Evolutionary conservation across 2,113 vertebrate genomes (phyloP), one percentile per base, ranked within the genome.

Genomic region (Onychostruthus taczanowskii): DNA sequence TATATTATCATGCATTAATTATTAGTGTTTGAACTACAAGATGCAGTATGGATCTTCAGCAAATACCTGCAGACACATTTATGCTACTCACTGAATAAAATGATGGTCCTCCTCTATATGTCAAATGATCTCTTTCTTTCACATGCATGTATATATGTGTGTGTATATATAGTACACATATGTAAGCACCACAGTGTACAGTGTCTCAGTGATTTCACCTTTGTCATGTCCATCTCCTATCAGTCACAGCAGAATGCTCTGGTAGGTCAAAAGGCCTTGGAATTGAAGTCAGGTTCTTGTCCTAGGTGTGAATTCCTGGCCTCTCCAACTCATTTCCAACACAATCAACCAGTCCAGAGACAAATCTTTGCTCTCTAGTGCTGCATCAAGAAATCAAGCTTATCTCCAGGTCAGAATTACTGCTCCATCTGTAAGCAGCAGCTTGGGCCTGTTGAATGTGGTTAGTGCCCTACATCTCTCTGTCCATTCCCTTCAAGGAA

Each of bases 291-390:
- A 46, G 24, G 4, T 35, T 61, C 53, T 55, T 43, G 16, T 11
- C 31, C 44, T 50, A 5, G 10, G 11, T 37, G 33, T 49, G 52
- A 85, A 64, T 58, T 46, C n/a, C 49, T 30, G 41, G 14, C 12
- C 26, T 68, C 13, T 33, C 10, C 0, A 0, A 24, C 19, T 26
- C 21, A 16, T 22, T 89, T 78, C 33, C 30, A 47, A 16, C 43
- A 67, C 6, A 84, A 53, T 4, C 37, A 63, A 2, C 3, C 9
- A 5, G 8, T 21, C 46, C 44, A 31, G 52, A 55, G 15, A 17
- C 16, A 35, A 68, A 3, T 9, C 7, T 52, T 46, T 0, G 0
- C 20, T 87, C 3, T 1, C 19, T 62, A 28, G 7, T 14, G 16
- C 33, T 76, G 53, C 20, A 30, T 24, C 15, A 11, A 47, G 61